Evolutionary conservation across 2,797 vertebrate genomes (phyloP).

Genomic region (Gila robusta): DNA sequence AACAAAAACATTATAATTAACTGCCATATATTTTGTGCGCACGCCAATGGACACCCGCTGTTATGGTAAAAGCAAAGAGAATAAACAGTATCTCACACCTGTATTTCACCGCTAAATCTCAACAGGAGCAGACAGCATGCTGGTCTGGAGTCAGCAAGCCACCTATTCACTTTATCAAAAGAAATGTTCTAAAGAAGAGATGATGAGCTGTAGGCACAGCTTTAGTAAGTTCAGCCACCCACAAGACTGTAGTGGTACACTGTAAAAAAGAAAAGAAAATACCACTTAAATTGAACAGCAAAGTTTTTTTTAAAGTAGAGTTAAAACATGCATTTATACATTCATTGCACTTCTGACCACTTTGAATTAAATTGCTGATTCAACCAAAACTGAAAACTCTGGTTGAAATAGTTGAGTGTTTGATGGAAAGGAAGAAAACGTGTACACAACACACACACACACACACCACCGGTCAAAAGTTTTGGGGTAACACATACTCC

Average conservation of each 20-base stretch:
- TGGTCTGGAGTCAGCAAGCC: conserved; percentile 28
- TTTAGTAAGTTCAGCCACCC: conserved; percentile 29
- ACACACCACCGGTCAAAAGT: too few relatives aligned
- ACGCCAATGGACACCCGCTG: conserved; percentile 8
- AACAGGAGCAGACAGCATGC: conserved; percentile 10
- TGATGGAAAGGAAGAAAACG: not conserved
- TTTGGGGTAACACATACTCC: too few relatives aligned
- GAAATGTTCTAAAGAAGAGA: conserved; percentile 21
- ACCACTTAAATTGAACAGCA: not conserved
- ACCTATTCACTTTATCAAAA: conserved; percentile 12
- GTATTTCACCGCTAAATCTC: not conserved
- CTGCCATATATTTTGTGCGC: not conserved
- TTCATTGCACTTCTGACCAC: not conserved
- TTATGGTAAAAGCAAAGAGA: not conserved
- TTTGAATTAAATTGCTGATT: not conserved
- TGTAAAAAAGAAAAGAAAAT: not conserved
- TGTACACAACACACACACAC: too few relatives aligned
- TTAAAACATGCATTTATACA: not conserved
- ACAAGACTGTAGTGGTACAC: not conserved
- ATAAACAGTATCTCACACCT: conserved; percentile 4
- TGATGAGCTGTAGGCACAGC: conserved; percentile 27
- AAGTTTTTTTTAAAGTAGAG: not conserved
- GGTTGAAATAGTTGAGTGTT: not conserved
- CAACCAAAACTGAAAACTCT: not conserved
- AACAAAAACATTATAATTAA: not conserved